These are phyloP conservation scores for Meganola albula DNA, from an alignment of 2,888 invertebrate species.

Conservation along the genomic window DNA sequence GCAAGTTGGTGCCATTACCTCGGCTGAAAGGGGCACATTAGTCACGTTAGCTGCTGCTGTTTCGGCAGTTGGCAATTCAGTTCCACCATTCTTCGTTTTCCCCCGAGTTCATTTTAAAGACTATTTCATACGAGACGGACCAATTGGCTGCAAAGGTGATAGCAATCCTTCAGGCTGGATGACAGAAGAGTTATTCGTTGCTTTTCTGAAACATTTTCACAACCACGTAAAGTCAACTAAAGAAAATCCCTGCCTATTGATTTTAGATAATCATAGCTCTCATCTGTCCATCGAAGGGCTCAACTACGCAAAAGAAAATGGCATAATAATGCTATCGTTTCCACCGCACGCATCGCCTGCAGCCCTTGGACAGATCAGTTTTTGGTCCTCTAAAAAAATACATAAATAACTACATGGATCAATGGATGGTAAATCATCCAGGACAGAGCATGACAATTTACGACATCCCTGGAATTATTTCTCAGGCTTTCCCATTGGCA, in stretches of 20 bases:
- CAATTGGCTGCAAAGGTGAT: slow-evolving; percentile 3
- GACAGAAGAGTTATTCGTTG: slow-evolving; percentile 2
- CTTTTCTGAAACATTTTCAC: slow-evolving; percentile 1
- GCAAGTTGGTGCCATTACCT: slow-evolving; percentile 2
- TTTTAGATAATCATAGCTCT: slow-evolving; percentile 4
- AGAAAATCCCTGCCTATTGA: slow-evolving; percentile 2
- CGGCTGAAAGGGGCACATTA: slow-evolving; percentile 10
- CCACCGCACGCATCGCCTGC: neutral
- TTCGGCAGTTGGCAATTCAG: slow-evolving; percentile 7
- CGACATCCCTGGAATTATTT: neutral
- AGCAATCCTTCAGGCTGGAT: slow-evolving; percentile 5
- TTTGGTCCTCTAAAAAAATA: slow-evolving; percentile 4
- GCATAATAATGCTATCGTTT: neutral
- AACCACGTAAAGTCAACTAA: slow-evolving; percentile 1
- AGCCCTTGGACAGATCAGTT: slow-evolving; percentile 2
- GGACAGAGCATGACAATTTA: neutral
- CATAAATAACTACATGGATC: neutral
- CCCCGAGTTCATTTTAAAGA: slow-evolving; percentile 5
- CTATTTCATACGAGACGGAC: slow-evolving; percentile 3
- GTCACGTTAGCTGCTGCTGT: slow-evolving; percentile 8
- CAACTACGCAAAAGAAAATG: slow-evolving; percentile 3
- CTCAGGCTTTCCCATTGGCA: neutral
- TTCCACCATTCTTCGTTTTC: slow-evolving; percentile 11
- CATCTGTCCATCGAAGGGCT: slow-evolving; percentile 2
- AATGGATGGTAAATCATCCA: neutral